phyloP scores from a whole-genome alignment of 2,113 vertebrate species.

The Catharus fuscescens region DNA sequence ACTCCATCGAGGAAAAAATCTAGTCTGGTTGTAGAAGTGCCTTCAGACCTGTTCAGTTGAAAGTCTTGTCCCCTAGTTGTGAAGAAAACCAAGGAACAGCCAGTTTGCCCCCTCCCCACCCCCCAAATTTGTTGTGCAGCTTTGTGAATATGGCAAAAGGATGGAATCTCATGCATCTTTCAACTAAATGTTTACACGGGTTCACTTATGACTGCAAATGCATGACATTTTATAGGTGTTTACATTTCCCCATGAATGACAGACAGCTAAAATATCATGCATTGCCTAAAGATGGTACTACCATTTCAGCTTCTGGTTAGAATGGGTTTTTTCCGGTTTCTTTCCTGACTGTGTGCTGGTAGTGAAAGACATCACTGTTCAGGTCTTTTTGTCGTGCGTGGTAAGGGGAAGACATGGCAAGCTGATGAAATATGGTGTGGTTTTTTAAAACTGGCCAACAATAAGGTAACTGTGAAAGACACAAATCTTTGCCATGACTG shows the following conservation, averaged over 20 bases:
- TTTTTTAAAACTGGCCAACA: neutral
- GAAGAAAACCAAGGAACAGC: neutral
- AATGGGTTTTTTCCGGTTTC: constrained; percentile 19
- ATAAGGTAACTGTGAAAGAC: neutral
- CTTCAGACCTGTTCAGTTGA: neutral
- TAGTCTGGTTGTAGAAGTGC: neutral
- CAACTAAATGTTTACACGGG: constrained; percentile 53
- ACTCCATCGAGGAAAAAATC: neutral
- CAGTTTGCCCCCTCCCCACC: rapidly evolving
- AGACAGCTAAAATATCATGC: constrained; percentile 76
- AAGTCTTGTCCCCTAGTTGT: neutral
- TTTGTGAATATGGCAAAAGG: constrained; percentile 76
- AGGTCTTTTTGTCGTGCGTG: neutral
- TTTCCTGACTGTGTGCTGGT: constrained; percentile 28
- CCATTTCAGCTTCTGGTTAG: constrained; percentile 18
- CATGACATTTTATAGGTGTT: constrained; percentile 81
- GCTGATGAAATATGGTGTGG: neutral
- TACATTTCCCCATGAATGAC: constrained; percentile 65
- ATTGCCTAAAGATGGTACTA: constrained; percentile 49
- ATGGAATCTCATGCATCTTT: constrained; percentile 85
- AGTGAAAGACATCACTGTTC: constrained; percentile 17
- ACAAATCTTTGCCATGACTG: neutral
- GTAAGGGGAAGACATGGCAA: neutral
- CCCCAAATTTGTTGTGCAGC: neutral
- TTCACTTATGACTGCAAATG: constrained; percentile 74